Conservation (phyloP, 2,797 vertebrate genomes). For the Botia kubotai region DNA sequence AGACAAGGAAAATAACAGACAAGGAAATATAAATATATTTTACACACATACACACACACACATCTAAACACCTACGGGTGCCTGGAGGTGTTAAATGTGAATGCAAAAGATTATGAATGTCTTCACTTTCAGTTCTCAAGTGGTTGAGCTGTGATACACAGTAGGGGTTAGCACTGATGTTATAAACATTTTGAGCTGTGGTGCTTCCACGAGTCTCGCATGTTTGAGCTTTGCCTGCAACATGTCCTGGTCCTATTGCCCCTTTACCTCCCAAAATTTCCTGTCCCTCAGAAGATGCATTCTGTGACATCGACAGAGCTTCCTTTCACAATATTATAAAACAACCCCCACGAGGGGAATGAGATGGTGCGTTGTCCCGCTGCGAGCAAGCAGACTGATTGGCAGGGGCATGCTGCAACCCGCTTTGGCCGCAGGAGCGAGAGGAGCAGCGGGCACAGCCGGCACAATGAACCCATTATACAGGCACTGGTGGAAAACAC, state of each 20-base stretch:
- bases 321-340: neutral
- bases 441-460: neutral
- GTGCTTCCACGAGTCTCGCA: neutral
- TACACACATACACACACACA: neutral
- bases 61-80: neutral
- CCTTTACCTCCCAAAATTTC: neutral
- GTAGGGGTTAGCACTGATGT: neutral
- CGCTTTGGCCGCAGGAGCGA: slow-evolving; percentile 18
- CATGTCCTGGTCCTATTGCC: neutral
- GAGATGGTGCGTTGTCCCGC: neutral
- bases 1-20: neutral
- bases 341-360: neutral
- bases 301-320: neutral
- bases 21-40: neutral
- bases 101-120: neutral
- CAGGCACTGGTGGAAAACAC: slow-evolving; percentile 38
- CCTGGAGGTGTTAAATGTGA: neutral
- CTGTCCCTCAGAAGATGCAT: neutral
- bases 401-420: slow-evolving; percentile 19
- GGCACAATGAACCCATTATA: slow-evolving; percentile 57
- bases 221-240: neutral
- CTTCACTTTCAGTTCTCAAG: neutral
- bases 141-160: neutral
- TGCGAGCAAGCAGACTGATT: neutral
- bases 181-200: neutral